Evolutionary conservation across 2,888 invertebrate genomes (phyloP), one percentile per base, ranked within the genome.

Genomic region (Dexiosoma caninum): DNA sequence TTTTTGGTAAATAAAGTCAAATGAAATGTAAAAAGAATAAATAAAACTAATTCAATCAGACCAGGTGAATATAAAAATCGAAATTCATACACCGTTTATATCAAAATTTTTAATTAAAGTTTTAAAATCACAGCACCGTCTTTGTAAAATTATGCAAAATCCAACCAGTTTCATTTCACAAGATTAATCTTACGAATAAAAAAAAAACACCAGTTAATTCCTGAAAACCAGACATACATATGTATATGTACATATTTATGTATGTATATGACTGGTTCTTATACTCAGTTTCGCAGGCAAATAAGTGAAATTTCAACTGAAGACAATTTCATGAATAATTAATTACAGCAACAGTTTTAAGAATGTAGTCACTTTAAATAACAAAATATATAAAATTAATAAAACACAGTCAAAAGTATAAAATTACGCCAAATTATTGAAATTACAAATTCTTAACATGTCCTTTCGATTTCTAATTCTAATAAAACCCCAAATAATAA

Each of bases 381-480:
- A 40, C 8, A 59, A 57, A 37, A 49, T 5, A 1, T 14, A 14
- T 27, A 27, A 23, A 1, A 12, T 5, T 10, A 30, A 8, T 44
- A 16, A 12, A 37, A 27, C 3, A n/a, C n/a, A n/a, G n/a, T n/a
- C 12, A 27, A 27, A 27, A 27, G 27, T n/a, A n/a, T n/a, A n/a
- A n/a, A 27, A 27, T 27, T 6, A 27, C 27, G 6, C 27, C 30
- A 64, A 67, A 49, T n/a, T 49, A 64, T 51, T 51, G n/a, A 78
- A 81, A 84, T 84, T 84, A 81, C 76, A 81, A 74, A 84, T 84
- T 84, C 84, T 83, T 77, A 78, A 77, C 82, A 81, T 84, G 84
- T 84, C 84, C 84, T 84, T 84, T 84, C 83, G 80, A 82, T 84
- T 84, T 84, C 84, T 83, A 84, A 78, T 80, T 76, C 71, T 46